phyloP scores from a whole-genome alignment of 2,888 invertebrate genomes.

The Sympetrum striolatum region DNA sequence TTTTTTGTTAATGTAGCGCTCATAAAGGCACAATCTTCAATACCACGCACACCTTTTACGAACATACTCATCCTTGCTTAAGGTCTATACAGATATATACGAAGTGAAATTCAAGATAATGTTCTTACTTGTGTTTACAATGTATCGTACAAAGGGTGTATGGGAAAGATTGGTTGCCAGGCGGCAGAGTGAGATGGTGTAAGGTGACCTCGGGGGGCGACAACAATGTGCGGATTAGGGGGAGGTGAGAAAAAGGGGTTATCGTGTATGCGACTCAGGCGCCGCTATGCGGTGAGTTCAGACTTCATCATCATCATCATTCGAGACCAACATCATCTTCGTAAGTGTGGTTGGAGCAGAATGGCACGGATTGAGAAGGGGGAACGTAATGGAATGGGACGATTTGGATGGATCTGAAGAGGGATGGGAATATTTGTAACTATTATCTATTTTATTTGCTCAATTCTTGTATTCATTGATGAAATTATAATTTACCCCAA shows the following conservation, averaged over 20 bases:
- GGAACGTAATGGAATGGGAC: neutral
- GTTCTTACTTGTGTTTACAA: too few relatives aligned
- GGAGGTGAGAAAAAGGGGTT: neutral
- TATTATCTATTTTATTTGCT: too few relatives aligned
- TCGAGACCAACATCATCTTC: neutral
- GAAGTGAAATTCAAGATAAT: too few relatives aligned
- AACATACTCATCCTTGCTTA: too few relatives aligned
- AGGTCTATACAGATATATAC: too few relatives aligned
- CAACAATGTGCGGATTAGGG: neutral
- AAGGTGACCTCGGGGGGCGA: neutral
- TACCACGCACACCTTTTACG: too few relatives aligned
- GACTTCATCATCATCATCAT: slow-evolving; percentile 10
- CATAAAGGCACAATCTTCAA: too few relatives aligned
- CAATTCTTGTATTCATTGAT: too few relatives aligned
- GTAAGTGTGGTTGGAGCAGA: neutral
- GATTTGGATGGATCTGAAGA: neutral
- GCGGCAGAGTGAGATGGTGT: neutral
- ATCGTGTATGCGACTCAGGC: slow-evolving; percentile 25
- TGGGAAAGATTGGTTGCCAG: neutral
- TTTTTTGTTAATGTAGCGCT: too few relatives aligned
- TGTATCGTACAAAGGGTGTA: neutral
- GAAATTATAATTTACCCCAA: too few relatives aligned
- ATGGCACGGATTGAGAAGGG: neutral
- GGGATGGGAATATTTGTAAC: too few relatives aligned
- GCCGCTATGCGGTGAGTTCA: neutral